Percentiles rank a stretch among this genome's conserved stretches.
These are phyloP conservation scores for Amiota mariae DNA, from an alignment of 2,888 invertebrate species.

Conservation along the genomic window DNA sequence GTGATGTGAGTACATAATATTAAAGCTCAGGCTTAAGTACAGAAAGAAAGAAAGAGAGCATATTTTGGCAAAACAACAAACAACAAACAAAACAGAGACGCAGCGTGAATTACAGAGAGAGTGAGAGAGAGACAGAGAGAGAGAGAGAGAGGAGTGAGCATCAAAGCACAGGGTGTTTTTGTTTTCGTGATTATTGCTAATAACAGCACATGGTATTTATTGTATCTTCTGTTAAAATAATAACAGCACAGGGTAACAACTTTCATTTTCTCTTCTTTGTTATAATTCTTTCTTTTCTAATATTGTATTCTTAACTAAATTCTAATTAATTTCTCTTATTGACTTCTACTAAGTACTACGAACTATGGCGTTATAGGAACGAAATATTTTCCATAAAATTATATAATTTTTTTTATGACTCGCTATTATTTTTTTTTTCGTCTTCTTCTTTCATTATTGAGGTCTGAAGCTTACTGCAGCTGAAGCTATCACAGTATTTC, in stretches of 20 bases:
- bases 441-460: conserved; percentile 28
- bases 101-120: conserved; percentile 21
- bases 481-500: conserved; percentile 71
- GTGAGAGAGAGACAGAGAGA: conserved; percentile 17
- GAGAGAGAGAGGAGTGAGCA: conserved; percentile 33
- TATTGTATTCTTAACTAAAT: too few relatives aligned
- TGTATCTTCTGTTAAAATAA: too few relatives aligned
- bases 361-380: conserved; percentile 44
- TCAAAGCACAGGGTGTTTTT: background rate
- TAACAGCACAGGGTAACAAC: conserved; percentile 18
- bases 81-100: conserved; percentile 31
- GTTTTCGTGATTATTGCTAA: too few relatives aligned
- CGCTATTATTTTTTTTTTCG: conserved; percentile 28
- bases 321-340: too few relatives aligned
- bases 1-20: too few relatives aligned
- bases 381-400: conserved; percentile 30
- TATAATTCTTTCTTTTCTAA: background rate
- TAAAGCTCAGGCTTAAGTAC: background rate
- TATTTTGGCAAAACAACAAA: conserved; percentile 28
- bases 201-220: too few relatives aligned
- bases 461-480: conserved; percentile 27
- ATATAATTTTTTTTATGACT: conserved; percentile 31
- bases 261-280: background rate
- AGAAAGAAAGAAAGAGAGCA: background rate
- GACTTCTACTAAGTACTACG: too few relatives aligned